phyloP scores from a whole-genome alignment of 37 sponge, comb jelly and placozoan species.

The Cliona cf. orientalis region DNA sequence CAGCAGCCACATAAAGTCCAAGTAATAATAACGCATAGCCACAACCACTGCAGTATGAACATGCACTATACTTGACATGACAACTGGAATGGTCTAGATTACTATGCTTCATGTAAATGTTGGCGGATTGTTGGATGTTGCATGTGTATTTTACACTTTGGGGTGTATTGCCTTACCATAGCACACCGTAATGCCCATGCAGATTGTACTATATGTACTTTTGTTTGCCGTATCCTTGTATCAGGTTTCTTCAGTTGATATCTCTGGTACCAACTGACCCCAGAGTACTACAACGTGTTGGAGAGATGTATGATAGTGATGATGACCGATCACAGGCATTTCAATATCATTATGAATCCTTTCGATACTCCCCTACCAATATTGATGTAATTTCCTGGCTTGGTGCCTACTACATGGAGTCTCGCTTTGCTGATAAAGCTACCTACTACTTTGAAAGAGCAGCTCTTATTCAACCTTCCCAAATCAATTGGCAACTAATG shows the following conservation, averaged over 20 bases:
- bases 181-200: background rate
- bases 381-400: constrained; percentile 97
- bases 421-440: constrained; percentile 94
- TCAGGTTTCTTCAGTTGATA: constrained; percentile 90
- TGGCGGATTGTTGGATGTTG: background rate
- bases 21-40: too few species aligned
- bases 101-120: too few species aligned
- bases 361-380: constrained; percentile 91
- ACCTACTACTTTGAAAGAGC: constrained; percentile 92
- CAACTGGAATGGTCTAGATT: too few species aligned
- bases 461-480: constrained; percentile 86
- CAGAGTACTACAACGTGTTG: constrained; percentile 78
- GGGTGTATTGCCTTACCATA: background rate
- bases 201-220: background rate
- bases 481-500: constrained; percentile 97
- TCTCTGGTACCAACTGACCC: constrained; percentile 96
- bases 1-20: too few species aligned
- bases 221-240: background rate
- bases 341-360: constrained; percentile 95
- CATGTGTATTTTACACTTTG: background rate
- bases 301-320: constrained; percentile 87
- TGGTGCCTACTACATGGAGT: constrained; percentile 96
- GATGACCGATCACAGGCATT: constrained; percentile 90
- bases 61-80: too few species aligned
- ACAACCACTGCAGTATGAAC: too few species aligned